Conservation (phyloP, 2,113 vertebrate species). For the Phoxinus phoxinus region DNA sequence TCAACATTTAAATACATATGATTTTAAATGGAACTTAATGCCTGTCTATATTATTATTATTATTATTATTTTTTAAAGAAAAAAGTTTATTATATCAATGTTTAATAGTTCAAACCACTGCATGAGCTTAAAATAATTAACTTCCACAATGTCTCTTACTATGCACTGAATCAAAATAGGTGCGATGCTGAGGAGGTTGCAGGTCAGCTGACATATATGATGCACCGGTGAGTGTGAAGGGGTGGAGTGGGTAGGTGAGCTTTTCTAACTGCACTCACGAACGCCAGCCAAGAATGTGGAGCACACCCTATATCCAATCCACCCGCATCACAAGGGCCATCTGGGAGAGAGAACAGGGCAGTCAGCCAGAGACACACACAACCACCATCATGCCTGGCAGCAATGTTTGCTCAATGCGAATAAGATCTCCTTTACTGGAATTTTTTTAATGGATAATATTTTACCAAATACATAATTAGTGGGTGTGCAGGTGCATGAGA, state of each 20-base stretch:
- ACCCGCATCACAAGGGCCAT: slow-evolving; percentile 95
- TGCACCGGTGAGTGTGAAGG: slow-evolving; percentile 35
- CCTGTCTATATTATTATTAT: not conserved
- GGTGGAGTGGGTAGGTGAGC: slow-evolving; percentile 80
- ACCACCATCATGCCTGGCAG: slow-evolving; percentile 28
- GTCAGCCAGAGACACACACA: slow-evolving; percentile 81
- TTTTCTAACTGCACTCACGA: slow-evolving; percentile 96
- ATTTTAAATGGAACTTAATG: too few relatives aligned
- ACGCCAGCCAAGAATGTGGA: slow-evolving; percentile 97
- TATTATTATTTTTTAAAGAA: not conserved
- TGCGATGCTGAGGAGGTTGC: not conserved
- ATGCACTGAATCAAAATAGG: slow-evolving; percentile 31
- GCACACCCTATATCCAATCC: slow-evolving; percentile 96
- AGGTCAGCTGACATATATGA: slow-evolving; percentile 32
- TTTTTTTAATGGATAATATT: not conserved
- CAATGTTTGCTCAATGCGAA: slow-evolving; percentile 10
- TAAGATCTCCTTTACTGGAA: not conserved
- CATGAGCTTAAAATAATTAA: not conserved
- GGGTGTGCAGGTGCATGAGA: not conserved
- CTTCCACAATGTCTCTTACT: slow-evolving; percentile 34
- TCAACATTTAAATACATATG: too few relatives aligned
- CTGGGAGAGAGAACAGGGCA: slow-evolving; percentile 98
- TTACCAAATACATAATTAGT: not conserved
- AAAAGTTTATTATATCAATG: not conserved
- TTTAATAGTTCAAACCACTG: slow-evolving; percentile 57